A percentile compares a stretch with the other conserved stretches of the same genome.
These are phyloP conservation scores for Oxygymnocypris stewartii DNA, from an alignment of 2,113 vertebrate genomes.

Conservation along the genomic window DNA sequence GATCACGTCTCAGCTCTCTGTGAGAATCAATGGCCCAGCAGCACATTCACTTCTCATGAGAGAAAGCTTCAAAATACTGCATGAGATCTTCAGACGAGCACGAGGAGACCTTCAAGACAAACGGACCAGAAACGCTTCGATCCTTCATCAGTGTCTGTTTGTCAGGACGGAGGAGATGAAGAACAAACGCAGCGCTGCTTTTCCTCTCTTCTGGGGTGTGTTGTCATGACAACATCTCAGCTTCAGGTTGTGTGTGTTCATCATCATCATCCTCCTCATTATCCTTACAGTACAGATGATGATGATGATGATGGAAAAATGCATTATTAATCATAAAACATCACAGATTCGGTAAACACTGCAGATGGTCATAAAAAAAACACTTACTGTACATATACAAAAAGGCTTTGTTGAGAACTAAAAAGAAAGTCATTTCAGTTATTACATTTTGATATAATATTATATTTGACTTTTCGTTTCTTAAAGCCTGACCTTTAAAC, in stretches of 20 bases:
- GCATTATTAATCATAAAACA: not conserved
- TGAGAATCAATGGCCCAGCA: not conserved
- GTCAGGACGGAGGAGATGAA: not conserved
- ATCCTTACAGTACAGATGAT: not conserved
- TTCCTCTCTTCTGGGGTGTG: constrained; percentile 51
- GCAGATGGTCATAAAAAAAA: not conserved
- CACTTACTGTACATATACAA: not conserved
- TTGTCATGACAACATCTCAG: constrained; percentile 58
- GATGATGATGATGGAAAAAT: not conserved
- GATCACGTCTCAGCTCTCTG: not conserved
- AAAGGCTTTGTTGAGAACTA: not conserved
- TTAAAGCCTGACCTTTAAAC: too few species aligned
- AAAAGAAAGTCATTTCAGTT: not conserved
- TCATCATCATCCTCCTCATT: not conserved
- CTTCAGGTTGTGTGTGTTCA: constrained; percentile 27
- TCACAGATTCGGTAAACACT: not conserved
- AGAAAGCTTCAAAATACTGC: not conserved
- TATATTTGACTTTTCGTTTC: too few species aligned
- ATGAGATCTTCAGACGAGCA: not conserved
- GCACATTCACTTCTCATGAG: too few species aligned
- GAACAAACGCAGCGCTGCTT: constrained; percentile 18
- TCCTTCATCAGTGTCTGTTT: not conserved
- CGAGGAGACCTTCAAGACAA: not conserved
- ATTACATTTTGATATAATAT: not conserved
- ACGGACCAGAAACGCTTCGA: not conserved